Conservation (phyloP, 1,140 invertebrate genomes). For the Parapsyche elsis region DNA sequence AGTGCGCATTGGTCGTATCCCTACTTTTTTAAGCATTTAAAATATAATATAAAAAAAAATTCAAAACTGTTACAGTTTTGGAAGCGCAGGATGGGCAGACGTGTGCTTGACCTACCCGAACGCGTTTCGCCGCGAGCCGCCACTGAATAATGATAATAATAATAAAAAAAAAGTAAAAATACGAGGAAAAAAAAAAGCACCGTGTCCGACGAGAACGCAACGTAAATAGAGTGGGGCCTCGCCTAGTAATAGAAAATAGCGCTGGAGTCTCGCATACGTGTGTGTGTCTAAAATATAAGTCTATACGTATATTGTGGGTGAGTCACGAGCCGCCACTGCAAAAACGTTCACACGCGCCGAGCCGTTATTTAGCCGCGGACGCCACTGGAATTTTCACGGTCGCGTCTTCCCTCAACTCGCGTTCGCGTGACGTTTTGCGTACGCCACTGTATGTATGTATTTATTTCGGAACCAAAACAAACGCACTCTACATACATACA, state of each 20-base stretch:
- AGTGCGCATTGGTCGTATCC: too few species aligned
- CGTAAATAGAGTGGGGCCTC: background rate
- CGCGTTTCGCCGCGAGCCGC: constrained; percentile 17
- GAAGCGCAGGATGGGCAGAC: background rate
- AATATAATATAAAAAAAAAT: too few species aligned
- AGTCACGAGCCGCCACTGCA: background rate
- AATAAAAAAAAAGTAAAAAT: constrained; percentile 1
- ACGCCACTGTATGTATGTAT: background rate
- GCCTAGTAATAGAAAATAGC: constrained; percentile 7
- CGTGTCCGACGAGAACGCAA: background rate
- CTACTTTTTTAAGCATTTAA: too few species aligned
- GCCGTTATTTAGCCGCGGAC: background rate
- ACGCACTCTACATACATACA: too few species aligned
- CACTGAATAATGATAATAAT: background rate
- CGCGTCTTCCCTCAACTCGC: background rate
- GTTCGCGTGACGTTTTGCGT: background rate
- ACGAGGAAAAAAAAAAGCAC: background rate
- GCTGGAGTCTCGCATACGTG: background rate
- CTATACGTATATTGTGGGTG: background rate
- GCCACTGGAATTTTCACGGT: constrained; percentile 6
- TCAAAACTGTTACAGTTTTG: too few species aligned
- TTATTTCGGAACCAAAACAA: too few species aligned
- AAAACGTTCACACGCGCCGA: background rate
- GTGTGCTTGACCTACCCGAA: constrained; percentile 40
- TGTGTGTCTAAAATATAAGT: too few species aligned